Evolutionary conservation across 2,797 vertebrate species (phyloP).

Genomic region (Urosaurus nigricauda): DNA sequence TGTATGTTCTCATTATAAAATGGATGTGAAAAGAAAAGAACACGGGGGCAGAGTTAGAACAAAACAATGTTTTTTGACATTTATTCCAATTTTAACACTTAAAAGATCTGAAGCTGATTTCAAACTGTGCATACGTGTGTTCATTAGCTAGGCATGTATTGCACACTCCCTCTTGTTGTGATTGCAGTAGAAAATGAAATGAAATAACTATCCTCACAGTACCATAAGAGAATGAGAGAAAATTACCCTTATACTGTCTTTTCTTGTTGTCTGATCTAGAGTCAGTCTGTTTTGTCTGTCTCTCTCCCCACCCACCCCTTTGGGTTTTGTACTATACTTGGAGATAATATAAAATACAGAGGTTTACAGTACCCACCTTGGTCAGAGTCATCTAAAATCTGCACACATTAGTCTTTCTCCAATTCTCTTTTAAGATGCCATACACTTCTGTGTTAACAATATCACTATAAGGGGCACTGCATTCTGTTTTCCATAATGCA

Average conservation of each 20-base stretch:
- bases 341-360: background rate
- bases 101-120: background rate
- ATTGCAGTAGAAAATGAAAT: background rate
- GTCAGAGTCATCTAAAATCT: background rate
- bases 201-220: background rate
- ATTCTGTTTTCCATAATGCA: background rate
- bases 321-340: background rate
- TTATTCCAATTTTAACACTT: constrained; percentile 3
- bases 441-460: background rate
- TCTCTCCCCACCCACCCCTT: background rate
- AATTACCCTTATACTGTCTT: background rate
- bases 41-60: background rate
- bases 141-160: background rate
- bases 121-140: background rate
- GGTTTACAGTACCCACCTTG: constrained; percentile 32
- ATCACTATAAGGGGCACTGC: rapidly evolving
- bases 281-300: background rate
- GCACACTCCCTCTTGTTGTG: background rate
- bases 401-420: rapidly evolving
- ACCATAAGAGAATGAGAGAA: background rate
- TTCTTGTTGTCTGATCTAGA: background rate
- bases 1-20: background rate
- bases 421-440: background rate
- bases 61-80: background rate
- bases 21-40: background rate